phyloP scores from a whole-genome alignment of 1,140 invertebrate genomes.

The Aphaenogaster ashmeadi region DNA sequence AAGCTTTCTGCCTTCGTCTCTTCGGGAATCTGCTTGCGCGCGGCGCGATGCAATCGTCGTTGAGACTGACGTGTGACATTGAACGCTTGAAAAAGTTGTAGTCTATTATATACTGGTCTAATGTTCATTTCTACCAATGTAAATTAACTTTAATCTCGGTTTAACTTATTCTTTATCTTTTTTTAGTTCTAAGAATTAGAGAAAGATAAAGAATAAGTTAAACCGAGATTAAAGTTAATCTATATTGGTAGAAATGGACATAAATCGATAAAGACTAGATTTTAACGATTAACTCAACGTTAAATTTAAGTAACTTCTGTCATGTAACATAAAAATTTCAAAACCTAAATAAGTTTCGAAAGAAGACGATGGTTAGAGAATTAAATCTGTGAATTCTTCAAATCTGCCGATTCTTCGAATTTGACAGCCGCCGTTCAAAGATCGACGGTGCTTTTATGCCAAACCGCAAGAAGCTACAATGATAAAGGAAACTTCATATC shows the following conservation, averaged over 20 bases:
- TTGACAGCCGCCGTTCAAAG: neutral
- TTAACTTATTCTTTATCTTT: too few relatives aligned
- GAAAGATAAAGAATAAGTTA: too few relatives aligned
- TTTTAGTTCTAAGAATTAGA: too few relatives aligned
- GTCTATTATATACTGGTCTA: too few relatives aligned
- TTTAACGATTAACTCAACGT: conserved; percentile 1
- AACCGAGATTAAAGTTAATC: too few relatives aligned
- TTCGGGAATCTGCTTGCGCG: conserved; percentile 23
- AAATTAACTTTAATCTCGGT: too few relatives aligned
- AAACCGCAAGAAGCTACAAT: neutral
- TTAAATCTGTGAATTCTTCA: neutral
- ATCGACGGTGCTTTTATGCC: neutral
- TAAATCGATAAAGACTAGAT: neutral
- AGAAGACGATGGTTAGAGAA: neutral
- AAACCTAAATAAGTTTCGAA: neutral
- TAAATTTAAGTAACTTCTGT: neutral
- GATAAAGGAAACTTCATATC: neutral
- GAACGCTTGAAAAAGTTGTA: neutral
- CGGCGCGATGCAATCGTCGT: conserved; percentile 12
- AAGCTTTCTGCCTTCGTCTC: conserved; percentile 74
- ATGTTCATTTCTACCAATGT: too few relatives aligned
- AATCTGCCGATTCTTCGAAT: neutral
- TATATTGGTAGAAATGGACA: too few relatives aligned
- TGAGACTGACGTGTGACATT: conserved; percentile 24
- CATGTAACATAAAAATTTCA: neutral